phyloP scores from a whole-genome alignment of 35 echinoderm and acorn worm genomes.

The Ophiothrix spiculata region DNA sequence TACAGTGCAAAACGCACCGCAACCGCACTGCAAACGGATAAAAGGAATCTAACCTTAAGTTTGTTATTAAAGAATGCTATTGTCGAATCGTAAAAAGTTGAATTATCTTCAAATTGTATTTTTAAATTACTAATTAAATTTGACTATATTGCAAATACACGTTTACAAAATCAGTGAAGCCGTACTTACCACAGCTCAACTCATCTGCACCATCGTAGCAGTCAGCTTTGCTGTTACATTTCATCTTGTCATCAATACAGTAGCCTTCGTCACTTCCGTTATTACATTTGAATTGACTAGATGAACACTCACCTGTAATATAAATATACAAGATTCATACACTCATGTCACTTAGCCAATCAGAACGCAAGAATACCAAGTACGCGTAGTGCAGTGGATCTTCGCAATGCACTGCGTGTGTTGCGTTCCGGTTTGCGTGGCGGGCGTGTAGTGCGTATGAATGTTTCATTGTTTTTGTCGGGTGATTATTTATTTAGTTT shows the following conservation, averaged over 20 bases:
- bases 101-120: background rate
- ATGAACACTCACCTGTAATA: background rate
- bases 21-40: background rate
- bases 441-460: too few relatives aligned
- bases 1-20: background rate
- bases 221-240: slow-evolving; percentile 24
- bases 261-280: slow-evolving; percentile 22
- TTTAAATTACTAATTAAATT: background rate
- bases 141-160: too few relatives aligned
- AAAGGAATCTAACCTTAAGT: background rate
- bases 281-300: slow-evolving; percentile 17
- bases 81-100: background rate
- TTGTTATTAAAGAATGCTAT: background rate
- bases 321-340: too few relatives aligned
- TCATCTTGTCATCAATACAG: slow-evolving; percentile 2
- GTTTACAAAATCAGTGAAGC: too few relatives aligned
- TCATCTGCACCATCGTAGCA: slow-evolving; percentile 53
- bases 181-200: background rate
- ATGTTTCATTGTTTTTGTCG: too few relatives aligned
- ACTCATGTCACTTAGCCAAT: too few relatives aligned
- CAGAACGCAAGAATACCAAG: too few relatives aligned
- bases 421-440: too few relatives aligned
- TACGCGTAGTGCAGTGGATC: too few relatives aligned
- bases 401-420: too few relatives aligned
- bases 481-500: too few relatives aligned